Conservation (phyloP, 2,888 invertebrate species). For the Mesorhabditis belari region DNA sequence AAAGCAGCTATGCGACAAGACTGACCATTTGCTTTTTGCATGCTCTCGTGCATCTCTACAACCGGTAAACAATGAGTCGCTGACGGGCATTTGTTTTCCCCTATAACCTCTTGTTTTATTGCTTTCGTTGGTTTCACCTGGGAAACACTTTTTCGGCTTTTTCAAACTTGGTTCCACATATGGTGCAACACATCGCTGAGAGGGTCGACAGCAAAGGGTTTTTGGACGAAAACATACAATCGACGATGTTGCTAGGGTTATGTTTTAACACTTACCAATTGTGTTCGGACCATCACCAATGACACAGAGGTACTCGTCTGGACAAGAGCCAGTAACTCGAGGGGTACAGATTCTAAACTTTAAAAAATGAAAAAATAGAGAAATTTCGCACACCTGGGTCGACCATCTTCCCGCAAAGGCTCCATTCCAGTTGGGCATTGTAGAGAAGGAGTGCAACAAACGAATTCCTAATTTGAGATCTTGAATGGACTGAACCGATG, state of each 20-base stretch:
- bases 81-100: slow-evolving; percentile 13
- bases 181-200: slow-evolving; percentile 29
- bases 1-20: not conserved
- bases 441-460: slow-evolving; percentile 34
- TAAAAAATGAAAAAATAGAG: not conserved
- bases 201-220: slow-evolving; percentile 28
- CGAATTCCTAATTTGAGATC: slow-evolving; percentile 14
- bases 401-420: slow-evolving; percentile 24
- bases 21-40: not conserved
- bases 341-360: slow-evolving; percentile 28
- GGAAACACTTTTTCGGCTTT: slow-evolving; percentile 27
- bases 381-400: not conserved
- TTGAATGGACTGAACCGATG: slow-evolving; percentile 2
- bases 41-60: slow-evolving; percentile 10
- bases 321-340: slow-evolving; percentile 31
- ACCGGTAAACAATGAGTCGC: slow-evolving; percentile 31
- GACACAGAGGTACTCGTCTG: slow-evolving; percentile 29
- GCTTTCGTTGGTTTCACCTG: slow-evolving; percentile 14
- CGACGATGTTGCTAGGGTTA: not conserved
- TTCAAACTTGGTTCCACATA: slow-evolving; percentile 24
- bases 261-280: not conserved
- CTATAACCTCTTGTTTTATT: not conserved
- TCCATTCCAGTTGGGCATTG: slow-evolving; percentile 35
- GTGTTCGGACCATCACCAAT: slow-evolving; percentile 13
- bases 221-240: slow-evolving; percentile 1